Base-by-base conservation (phyloP, 2,888 invertebrate genomes). In the Dexiosoma caninum region DNA sequence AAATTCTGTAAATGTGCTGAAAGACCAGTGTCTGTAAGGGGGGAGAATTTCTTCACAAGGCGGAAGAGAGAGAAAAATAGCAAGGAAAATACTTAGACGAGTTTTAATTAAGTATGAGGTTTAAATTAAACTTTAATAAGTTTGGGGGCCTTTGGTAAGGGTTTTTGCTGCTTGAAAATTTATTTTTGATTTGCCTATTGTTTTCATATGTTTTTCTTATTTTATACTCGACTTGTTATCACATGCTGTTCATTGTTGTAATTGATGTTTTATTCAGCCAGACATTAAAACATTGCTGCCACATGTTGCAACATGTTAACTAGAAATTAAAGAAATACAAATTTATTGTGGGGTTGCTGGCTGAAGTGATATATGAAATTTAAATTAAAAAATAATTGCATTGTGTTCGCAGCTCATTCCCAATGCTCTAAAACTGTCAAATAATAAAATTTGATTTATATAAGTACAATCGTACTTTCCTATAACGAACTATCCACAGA, bases 181-280 rank as follows among this genome's bases (percentile, higher is more conserved):
- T n/a, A n/a, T n/a, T n/a, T n/a, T n/a, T n/a, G n/a, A n/a, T n/a
- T n/a, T 27, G 27, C 4, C 27, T 27, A 27, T 3, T 19, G 35
- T 70, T 60, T 21, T 21, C 19, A 4, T 32, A 16, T 1, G 0
- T 51, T 49, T 57, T n/a, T n/a, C n/a, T 46, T 51, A 19, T 59
- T 70, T 67, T 70, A n/a, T 44, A 16, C 14, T 42, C 6, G 55
- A 59, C 60, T 74, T 78, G 75, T 75, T 19, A 42, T 57, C 79
- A 81, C 62, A 76, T 83, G 83, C 49, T 78, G 76, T 37, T 53
- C 42, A 27, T 16, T 19, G 30, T n/a, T 60, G 23, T 81, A 72
- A 81, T 81, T 76, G 40, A 81, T 76, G 71, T 60, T 8, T 60
- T 60, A 71, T 76, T 80, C 46, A 40, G 62, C 42, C 57, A 42